Evolutionary conservation across 2,888 invertebrate genomes (phyloP).

Genomic region (Lepidocyrtinus sp.): DNA sequence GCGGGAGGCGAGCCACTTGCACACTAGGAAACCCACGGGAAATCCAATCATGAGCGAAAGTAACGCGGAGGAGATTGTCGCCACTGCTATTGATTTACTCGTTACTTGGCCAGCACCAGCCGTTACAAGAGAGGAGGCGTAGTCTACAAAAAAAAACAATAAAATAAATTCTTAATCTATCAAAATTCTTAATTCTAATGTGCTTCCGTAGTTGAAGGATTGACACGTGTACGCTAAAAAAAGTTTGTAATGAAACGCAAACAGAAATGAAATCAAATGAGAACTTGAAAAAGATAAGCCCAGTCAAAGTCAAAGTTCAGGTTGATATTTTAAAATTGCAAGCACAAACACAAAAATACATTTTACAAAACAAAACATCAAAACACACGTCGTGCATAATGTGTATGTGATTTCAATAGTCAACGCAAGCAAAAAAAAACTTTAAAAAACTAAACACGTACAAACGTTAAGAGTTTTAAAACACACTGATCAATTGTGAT

Average conservation of each 20-base stretch:
- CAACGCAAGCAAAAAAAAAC: no score
- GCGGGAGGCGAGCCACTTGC: slow-evolving; percentile 63
- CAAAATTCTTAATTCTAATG: no score
- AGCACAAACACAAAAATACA: slow-evolving; percentile 34
- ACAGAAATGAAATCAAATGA: no score
- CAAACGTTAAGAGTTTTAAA: not conserved
- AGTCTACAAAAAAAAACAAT: slow-evolving; percentile 53
- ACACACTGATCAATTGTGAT: not conserved
- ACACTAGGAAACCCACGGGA: slow-evolving; percentile 66
- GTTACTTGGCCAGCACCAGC: slow-evolving; percentile 55
- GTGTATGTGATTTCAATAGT: no score
- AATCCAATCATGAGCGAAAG: slow-evolving; percentile 68
- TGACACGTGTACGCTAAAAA: no score
- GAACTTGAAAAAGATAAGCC: slow-evolving; percentile 45
- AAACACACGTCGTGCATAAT: no score
- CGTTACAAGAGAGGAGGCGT: slow-evolving; percentile 60
- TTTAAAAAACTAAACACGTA: not conserved
- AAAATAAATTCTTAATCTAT: not conserved
- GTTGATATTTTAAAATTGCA: slow-evolving; percentile 19
- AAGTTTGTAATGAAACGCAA: no score
- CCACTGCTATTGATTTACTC: slow-evolving; percentile 66
- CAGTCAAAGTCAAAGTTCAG: slow-evolving; percentile 40
- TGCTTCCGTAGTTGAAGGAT: no score
- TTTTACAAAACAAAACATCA: not conserved
- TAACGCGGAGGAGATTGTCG: slow-evolving; percentile 68